Evolutionary conservation across 2,797 vertebrate genomes (phyloP), one percentile per base, ranked within the genome.

Genomic region (Rhinogobio ventralis): DNA sequence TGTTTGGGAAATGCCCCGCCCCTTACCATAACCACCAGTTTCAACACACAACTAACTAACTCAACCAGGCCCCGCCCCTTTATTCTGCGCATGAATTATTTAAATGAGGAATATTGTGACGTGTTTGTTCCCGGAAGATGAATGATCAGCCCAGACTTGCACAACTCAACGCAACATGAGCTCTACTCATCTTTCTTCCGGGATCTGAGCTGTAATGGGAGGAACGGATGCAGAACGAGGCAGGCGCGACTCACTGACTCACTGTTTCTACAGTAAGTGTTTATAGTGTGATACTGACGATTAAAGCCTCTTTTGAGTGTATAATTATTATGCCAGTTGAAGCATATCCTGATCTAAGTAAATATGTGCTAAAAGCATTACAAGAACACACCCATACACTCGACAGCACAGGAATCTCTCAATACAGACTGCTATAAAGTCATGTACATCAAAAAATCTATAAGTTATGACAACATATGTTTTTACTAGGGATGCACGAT

Each of bases 121-220:
- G n/a, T n/a, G n/a, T n/a, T n/a, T n/a, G n/a, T n/a, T n/a, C n/a
- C n/a, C n/a, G n/a, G n/a, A n/a, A n/a, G n/a, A n/a, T n/a, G n/a
- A n/a, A 42, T 2, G 53, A 81, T 72, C 36, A 45, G 79, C 46
- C 5, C 53, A 72, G 67, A 81, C 68, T 60, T 5, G 53, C 79
- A 72, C 57, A 72, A 23, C 1, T n/a, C 33, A 55, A 39, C 7
- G 3, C 4, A 5, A 39, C 17, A 7, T 13, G 19, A 36, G 49
- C 62, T n/a, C n/a, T n/a, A n/a, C n/a, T n/a, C n/a, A n/a, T n/a
- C n/a, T n/a, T n/a, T n/a, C n/a, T n/a, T n/a, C n/a, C n/a, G n/a
- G n/a, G 3, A n/a, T 53, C 28, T 17, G 23, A 53, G 20, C 25
- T 45, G 3, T 55, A 30, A 19, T 53, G 49, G 9, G 15, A 23